Base-by-base conservation (phyloP, 2,888 invertebrate genomes). In the Heliconius cydno region DNA sequence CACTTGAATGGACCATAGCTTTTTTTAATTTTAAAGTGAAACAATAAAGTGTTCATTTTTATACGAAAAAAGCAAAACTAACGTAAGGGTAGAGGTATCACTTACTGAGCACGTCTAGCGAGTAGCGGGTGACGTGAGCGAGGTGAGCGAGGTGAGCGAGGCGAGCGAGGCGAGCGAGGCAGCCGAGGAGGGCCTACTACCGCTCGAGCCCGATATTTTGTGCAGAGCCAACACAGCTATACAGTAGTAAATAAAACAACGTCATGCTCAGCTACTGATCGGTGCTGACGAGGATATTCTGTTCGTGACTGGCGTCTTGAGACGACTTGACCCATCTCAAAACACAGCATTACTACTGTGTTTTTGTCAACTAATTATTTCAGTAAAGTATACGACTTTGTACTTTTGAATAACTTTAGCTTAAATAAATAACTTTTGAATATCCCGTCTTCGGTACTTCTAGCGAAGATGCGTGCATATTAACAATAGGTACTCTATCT, bases 191-290 rank as follows among this genome's bases (percentile, higher is more conserved):
- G 84, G 83, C 84, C 52, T 52, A 52, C 86, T 87, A 88, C 83
- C 84, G 83, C 86, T 83, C 72, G 85, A 80, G 82, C 63, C 63
- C 19, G 76, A 81, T 83, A 87, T 66, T 86, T 90, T 91, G 93
- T 96, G 96, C 87, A 96, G 95, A 89, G 93, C 91, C 90, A 96
- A 93, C 90, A 96, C 95, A 89, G 96, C 96, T 96, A 95, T 86
- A 88, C 41, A 41, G 57, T 57, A 30, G 63, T 75, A 75, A 41
- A 75, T 73, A 60, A 73, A 60, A 73, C 15, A 73, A 30, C 6
- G 34, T 73, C 73, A 73, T 73, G 73, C 73, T n/a, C 34, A 25
- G 34, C 73, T 72, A 57, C 60, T 15, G 57, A n/a, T 68, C 13
- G 68, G n/a, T n/a, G 68, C 1, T 19, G 70, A 70, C 70, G 12